Conservation (phyloP, 2,888 invertebrate genomes). For the Carterocephalus palaemon region DNA sequence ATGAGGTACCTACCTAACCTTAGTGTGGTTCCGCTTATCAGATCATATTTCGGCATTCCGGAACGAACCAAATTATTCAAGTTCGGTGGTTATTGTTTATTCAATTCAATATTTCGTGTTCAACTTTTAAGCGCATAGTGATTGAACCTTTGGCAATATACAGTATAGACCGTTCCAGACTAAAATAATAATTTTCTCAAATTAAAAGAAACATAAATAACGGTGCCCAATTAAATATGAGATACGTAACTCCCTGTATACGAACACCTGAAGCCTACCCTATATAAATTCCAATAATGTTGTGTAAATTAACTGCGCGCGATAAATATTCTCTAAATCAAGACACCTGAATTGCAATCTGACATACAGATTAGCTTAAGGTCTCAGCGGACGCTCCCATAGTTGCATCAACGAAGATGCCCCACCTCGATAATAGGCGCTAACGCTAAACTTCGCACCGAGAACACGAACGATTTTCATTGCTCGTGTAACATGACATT, state of each 20-base stretch:
- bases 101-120: too few relatives aligned
- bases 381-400: constrained; percentile 23
- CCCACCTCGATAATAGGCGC: constrained; percentile 17
- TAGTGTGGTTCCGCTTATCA: too few relatives aligned
- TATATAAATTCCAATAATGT: background rate
- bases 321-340: constrained; percentile 25
- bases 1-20: too few relatives aligned
- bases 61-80: constrained; percentile 2
- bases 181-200: too few relatives aligned
- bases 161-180: too few relatives aligned
- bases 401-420: constrained; percentile 24
- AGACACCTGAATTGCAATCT: constrained; percentile 24
- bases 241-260: too few relatives aligned
- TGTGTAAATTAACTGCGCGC: constrained; percentile 17
- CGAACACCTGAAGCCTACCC: background rate
- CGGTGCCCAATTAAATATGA: too few relatives aligned
- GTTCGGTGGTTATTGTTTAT: background rate
- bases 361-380: constrained; percentile 23
- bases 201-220: too few relatives aligned
- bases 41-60: too few relatives aligned
- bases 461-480: constrained; percentile 22
- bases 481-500: constrained; percentile 26
- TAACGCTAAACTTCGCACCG: constrained; percentile 18
- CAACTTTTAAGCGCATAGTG: too few relatives aligned
- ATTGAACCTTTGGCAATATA: too few relatives aligned